phyloP scores from a whole-genome alignment of 1,140 invertebrate species.

The silkworm (Bombyx mori) region DNA sequence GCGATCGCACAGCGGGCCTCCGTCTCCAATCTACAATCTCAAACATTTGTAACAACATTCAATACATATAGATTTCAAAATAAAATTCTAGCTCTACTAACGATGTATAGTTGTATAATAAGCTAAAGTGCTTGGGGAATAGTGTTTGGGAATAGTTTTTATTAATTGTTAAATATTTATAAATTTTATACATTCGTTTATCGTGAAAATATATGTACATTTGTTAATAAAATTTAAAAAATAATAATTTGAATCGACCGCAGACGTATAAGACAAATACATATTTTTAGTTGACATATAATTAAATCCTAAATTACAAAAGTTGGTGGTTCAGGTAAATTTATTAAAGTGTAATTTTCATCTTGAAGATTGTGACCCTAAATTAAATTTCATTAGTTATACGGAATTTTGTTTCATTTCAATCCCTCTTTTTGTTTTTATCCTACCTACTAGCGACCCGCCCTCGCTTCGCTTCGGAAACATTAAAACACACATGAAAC shows the following conservation, averaged over 20 bases:
- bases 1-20: slow-evolving; percentile 10
- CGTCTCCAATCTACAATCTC: slow-evolving; percentile 31
- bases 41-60: slow-evolving; percentile 19
- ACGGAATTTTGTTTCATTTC: slow-evolving; percentile 13
- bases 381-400: slow-evolving; percentile 63
- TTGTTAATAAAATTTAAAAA: too few relatives aligned
- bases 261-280: too few relatives aligned
- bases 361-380: slow-evolving; percentile 55
- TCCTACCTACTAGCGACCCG: too few relatives aligned
- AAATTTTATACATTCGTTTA: slow-evolving; percentile 24
- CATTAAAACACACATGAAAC: too few relatives aligned
- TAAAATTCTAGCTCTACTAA: slow-evolving; percentile 38
- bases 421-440: too few relatives aligned
- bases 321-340: too few relatives aligned
- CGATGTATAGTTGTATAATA: slow-evolving; percentile 27
- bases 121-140: slow-evolving; percentile 15
- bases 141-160: slow-evolving; percentile 18
- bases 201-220: neutral
- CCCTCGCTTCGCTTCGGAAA: too few relatives aligned
- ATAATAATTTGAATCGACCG: too few relatives aligned
- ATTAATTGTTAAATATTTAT: slow-evolving; percentile 29
- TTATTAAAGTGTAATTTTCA: slow-evolving; percentile 12
- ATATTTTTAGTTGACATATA: too few relatives aligned
- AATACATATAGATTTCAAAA: slow-evolving; percentile 44
- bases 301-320: too few relatives aligned